phyloP scores from a whole-genome alignment of 2,797 vertebrate species.

The Lacerta agilis region DNA sequence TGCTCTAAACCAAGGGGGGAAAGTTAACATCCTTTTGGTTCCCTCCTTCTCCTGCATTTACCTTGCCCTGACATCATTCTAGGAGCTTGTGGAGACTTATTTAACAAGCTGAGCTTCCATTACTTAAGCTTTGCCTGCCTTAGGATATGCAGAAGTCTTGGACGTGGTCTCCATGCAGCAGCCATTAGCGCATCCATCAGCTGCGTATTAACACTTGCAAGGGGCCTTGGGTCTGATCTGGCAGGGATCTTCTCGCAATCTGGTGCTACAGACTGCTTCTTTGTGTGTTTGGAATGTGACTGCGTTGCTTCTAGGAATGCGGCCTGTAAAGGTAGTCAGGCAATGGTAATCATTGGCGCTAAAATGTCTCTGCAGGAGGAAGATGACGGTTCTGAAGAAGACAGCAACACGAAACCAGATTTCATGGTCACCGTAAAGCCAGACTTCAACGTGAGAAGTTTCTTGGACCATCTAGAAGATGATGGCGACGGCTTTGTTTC shows the following conservation, averaged over 20 bases:
- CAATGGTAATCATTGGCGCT: conserved; percentile 24
- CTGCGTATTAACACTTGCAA: too few relatives aligned
- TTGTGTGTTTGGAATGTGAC: background rate
- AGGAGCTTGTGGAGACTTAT: conserved; percentile 24
- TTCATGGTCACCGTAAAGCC: conserved; percentile 82
- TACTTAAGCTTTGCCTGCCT: background rate
- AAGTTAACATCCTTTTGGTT: background rate
- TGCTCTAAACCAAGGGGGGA: background rate
- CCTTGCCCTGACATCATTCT: conserved; percentile 4
- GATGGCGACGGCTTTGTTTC: conserved; percentile 93
- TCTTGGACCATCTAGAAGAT: conserved; percentile 92
- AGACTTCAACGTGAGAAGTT: conserved; percentile 84
- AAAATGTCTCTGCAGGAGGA: conserved; percentile 83
- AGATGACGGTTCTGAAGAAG: conserved; percentile 94
- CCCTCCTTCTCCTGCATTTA: background rate
- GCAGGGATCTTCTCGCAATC: too few relatives aligned
- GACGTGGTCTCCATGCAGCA: background rate
- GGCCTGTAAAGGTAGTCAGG: conserved; percentile 40
- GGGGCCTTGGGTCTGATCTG: too few relatives aligned
- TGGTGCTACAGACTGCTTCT: conserved; percentile 12
- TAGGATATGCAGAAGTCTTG: background rate
- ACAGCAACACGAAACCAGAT: conserved; percentile 82
- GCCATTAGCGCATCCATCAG: background rate
- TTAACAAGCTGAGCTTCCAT: background rate
- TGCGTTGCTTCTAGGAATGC: conserved; percentile 46